Conservation (phyloP, 2,888 invertebrate genomes). For the Eudasyphora cyanicolor region DNA sequence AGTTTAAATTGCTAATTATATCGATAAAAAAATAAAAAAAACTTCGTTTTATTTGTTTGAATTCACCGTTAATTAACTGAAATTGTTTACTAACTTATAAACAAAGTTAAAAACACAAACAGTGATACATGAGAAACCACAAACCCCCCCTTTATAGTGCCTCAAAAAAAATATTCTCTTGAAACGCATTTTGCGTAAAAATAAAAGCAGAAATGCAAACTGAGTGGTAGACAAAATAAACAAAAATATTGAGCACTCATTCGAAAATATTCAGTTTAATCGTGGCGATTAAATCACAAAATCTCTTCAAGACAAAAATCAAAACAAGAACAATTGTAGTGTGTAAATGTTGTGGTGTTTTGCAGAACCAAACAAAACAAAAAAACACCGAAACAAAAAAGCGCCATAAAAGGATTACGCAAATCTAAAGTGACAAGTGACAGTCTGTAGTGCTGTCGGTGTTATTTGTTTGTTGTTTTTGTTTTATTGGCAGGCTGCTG, state of each 20-base stretch:
- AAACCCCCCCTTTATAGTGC: background rate
- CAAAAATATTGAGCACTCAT: slow-evolving; percentile 45
- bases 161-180: background rate
- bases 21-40: background rate
- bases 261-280: slow-evolving; percentile 37
- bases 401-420: slow-evolving; percentile 59
- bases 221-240: slow-evolving; percentile 49
- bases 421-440: slow-evolving; percentile 70
- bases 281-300: slow-evolving; percentile 28
- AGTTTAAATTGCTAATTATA: background rate
- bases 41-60: background rate
- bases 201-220: slow-evolving; percentile 55
- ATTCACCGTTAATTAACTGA: too few relatives aligned
- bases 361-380: too few relatives aligned
- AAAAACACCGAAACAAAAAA: background rate
- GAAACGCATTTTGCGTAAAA: background rate
- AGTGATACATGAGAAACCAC: background rate
- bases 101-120: background rate
- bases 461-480: background rate
- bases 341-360: background rate
- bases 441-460: slow-evolving; percentile 60
- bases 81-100: too few relatives aligned
- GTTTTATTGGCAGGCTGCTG: background rate
- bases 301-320: background rate
- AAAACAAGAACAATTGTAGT: too few relatives aligned